These are phyloP conservation scores for Lithophane socia DNA, from an alignment of 2,888 invertebrate species.

Conservation along the genomic window DNA sequence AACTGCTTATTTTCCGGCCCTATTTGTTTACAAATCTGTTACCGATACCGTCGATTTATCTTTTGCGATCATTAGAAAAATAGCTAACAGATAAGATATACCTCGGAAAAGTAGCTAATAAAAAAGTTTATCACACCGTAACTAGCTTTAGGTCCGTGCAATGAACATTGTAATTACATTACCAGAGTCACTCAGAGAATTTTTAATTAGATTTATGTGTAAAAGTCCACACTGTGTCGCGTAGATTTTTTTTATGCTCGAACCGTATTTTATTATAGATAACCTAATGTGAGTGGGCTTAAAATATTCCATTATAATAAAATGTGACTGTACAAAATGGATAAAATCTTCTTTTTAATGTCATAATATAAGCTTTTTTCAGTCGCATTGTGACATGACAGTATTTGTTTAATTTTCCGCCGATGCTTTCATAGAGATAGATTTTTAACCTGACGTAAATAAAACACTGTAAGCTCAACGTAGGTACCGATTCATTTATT, in stretches of 20 bases:
- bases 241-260: slow-evolving; percentile 38
- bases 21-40: neutral
- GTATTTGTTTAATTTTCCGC: neutral
- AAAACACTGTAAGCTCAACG: neutral
- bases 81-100: neutral
- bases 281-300: slow-evolving; percentile 17
- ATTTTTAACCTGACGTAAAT: neutral
- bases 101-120: neutral
- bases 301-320: slow-evolving; percentile 29
- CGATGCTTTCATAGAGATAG: neutral
- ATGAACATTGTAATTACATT: slow-evolving; percentile 66
- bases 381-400: neutral
- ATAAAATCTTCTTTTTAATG: neutral
- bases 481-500: neutral
- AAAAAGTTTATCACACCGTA: slow-evolving; percentile 24
- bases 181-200: slow-evolving; percentile 61
- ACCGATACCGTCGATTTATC: neutral
- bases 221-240: slow-evolving; percentile 26
- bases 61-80: neutral
- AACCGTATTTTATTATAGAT: slow-evolving; percentile 26
- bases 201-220: slow-evolving; percentile 65
- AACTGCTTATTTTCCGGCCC: neutral
- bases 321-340: neutral
- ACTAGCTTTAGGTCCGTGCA: slow-evolving; percentile 48
- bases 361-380: neutral